These are phyloP conservation scores for Cylas formicarius DNA, from an alignment of 1,140 invertebrate species.

Conservation along the genomic window DNA sequence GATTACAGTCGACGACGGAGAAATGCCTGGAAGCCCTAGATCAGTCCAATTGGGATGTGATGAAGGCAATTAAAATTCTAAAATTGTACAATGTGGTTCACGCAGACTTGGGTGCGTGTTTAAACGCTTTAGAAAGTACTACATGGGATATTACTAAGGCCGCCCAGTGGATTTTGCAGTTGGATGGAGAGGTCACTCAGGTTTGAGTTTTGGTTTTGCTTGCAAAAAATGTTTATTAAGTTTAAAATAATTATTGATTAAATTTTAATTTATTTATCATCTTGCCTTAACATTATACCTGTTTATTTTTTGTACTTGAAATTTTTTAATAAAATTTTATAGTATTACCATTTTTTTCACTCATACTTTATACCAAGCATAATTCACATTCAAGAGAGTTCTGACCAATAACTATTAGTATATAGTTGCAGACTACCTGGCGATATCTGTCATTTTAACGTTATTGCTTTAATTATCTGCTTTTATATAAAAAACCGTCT, in stretches of 20 bases:
- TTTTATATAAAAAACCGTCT: too few species aligned
- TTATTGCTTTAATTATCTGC: too few species aligned
- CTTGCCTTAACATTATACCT: too few species aligned
- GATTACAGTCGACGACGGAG: constrained; percentile 51
- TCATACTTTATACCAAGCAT: too few species aligned
- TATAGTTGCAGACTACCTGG: too few species aligned
- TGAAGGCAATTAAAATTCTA: constrained; percentile 80
- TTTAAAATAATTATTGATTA: not conserved
- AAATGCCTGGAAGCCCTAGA: constrained; percentile 76
- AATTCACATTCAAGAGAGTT: too few species aligned
- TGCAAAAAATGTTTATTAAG: not conserved
- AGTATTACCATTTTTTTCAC: too few species aligned
- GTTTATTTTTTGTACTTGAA: too few species aligned
- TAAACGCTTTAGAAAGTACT: constrained; percentile 35
- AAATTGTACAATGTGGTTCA: constrained; percentile 61
- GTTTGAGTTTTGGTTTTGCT: constrained; percentile 24
- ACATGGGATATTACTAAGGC: constrained; percentile 41
- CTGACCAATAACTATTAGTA: too few species aligned
- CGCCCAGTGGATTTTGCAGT: constrained; percentile 40
- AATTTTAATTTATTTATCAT: too few species aligned
- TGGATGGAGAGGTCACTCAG: constrained; percentile 40
- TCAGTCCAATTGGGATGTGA: constrained; percentile 80
- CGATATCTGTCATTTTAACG: too few species aligned
- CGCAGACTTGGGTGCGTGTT: constrained; percentile 36
- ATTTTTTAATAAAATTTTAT: too few species aligned